Evolutionary conservation across 30 jellyfish, hydroid and myxozoan species (phyloP).

Genomic region (Pseudorhiza aurosa): DNA sequence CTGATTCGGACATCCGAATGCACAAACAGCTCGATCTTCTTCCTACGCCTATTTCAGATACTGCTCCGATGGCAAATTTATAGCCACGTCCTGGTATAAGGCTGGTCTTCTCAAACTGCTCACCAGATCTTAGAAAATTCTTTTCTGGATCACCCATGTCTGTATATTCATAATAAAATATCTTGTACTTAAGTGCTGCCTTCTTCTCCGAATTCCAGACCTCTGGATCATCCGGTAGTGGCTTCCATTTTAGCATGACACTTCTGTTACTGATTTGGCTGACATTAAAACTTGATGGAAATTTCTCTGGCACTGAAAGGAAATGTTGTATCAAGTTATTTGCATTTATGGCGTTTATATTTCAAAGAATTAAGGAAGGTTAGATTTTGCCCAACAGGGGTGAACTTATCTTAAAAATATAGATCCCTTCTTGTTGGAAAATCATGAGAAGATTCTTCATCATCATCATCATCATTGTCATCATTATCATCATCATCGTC

Average conservation of each 20-base stretch:
- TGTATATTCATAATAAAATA: background rate
- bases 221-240: slow-evolving; percentile 21
- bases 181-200: background rate
- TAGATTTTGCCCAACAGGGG: no score
- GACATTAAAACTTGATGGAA: background rate
- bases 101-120: background rate
- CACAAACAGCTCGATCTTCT: background rate
- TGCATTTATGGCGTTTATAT: background rate
- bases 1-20: slow-evolving; percentile 8
- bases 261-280: background rate
- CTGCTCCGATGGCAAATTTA: slow-evolving; percentile 3
- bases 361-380: no score
- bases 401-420: no score
- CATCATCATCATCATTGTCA: no score
- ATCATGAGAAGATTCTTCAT: no score
- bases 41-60: background rate
- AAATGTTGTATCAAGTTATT: background rate
- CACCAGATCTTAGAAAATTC: background rate
- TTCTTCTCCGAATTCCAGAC: background rate
- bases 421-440: no score
- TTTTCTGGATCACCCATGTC: background rate
- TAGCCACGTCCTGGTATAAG: slow-evolving; percentile 27
- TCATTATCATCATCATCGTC: no score
- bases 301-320: slow-evolving; percentile 5
- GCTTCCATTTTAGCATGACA: background rate